Evolutionary conservation across 1,140 invertebrate species (phyloP).

Genomic region (Nylanderia fulva): DNA sequence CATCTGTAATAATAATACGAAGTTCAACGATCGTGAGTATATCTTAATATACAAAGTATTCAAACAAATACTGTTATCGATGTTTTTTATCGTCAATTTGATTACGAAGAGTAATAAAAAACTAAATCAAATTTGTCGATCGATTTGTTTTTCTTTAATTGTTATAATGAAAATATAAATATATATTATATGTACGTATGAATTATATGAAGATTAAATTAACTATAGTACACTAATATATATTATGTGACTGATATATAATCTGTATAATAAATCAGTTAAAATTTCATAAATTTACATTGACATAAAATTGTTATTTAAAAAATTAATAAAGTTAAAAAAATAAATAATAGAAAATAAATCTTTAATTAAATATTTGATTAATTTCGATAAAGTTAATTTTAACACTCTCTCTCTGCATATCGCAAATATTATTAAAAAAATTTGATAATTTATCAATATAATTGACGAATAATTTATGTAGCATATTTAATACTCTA

Average conservation of each 20-base stretch:
- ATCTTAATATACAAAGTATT: neutral
- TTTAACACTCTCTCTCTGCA: neutral
- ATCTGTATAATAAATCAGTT: neutral
- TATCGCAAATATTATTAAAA: neutral
- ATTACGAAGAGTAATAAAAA: conserved; percentile 17
- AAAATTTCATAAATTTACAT: neutral
- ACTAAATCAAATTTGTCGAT: conserved; percentile 27
- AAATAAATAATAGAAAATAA: neutral
- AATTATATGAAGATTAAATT: neutral
- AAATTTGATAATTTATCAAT: neutral
- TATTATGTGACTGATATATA: neutral
- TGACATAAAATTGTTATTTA: neutral
- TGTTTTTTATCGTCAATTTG: conserved; percentile 2
- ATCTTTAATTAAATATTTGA: neutral
- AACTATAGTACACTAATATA: neutral
- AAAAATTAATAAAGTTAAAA: neutral
- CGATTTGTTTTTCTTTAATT: neutral
- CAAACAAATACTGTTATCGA: conserved; percentile 31
- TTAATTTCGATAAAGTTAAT: neutral
- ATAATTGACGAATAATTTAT: neutral
- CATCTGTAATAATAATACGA: conserved; percentile 39
- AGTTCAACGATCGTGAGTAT: conserved; percentile 16
- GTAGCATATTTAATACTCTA: neutral
- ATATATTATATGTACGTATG: neutral
- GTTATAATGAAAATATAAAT: neutral